Evolutionary conservation across 1,140 invertebrate species (phyloP), one percentile per base, ranked within the genome.

Genomic region (Cotesia typhae): DNA sequence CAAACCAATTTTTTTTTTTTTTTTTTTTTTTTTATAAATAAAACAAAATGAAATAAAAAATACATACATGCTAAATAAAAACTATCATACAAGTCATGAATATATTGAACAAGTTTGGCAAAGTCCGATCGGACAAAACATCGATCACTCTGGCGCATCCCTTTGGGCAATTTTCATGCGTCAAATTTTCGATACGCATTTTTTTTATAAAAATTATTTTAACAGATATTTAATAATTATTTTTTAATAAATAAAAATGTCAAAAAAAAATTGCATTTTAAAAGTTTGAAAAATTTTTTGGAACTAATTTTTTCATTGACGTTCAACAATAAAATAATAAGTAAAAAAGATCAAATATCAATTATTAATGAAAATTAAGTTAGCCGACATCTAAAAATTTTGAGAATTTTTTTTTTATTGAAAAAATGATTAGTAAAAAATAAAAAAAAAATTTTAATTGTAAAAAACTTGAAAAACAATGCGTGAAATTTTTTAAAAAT

Each of bases 121-220:
- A 76, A 79, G 73, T 79, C 77, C 77, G 80, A 82, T 82, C 79
- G 80, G 78, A 79, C 78, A 77, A 78, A 79, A 78, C 79, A 81
- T 82, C 79, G 80, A 82, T 82, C 79, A 83, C 76, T 17, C 52
- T 81, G 79, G 78, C 79, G 82, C 80, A 82, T 82, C 79, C 80
- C 82, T 83, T 81, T 82, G 78, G 80, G 80, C 80, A 81, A 80
- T 81, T 83, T 83, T 82, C 78, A 83, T 83, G 82, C 82, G 79
- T 82, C 77, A 80, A 75, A 76, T 77, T 70, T 64, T 69, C 67
- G 57, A 70, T 12, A 75, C 71, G 69, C 74, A 75, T 81, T 83
- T 59, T 41, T 59, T 37, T 60, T 20, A 57, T 20, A 12, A 14
- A 57, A 57, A 6, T 57, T 6, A 57, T 57, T n/a, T 14, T 57